Evolutionary conservation across 2,888 invertebrate species (phyloP), one percentile per base, ranked within the genome.

Genomic region (Erpobdella octoculata): DNA sequence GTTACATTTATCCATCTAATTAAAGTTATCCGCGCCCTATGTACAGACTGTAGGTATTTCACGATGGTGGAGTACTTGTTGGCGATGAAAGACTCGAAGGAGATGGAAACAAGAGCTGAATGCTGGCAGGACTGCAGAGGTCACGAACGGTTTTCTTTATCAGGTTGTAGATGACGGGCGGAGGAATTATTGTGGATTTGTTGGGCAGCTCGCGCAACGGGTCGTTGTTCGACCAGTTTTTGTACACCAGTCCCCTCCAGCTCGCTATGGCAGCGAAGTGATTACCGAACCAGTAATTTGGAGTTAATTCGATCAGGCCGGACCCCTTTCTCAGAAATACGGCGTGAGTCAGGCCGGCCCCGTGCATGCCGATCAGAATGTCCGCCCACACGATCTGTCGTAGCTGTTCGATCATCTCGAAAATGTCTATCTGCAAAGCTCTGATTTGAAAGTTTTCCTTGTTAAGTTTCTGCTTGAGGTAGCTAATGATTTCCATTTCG

Each of bases 101-200:
- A n/a, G n/a, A n/a, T 1, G 12, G 53, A 8, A 53, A 53, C 15
- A 53, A 53, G 28, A n/a, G 15, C 18, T 33, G 33, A 31, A 25
- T 25, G 8, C 33, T 25, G 18, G 18, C 21, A 18, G 12, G 53
- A 58, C 21, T 86, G 78, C 88, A 88, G 46, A 84, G 85, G n/a
- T 61, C 46, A 41, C 46, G 48, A 31, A 72, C n/a, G 31, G 65
- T 41, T 6, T 67, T 71, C 31, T 70, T 72, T 9, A 76, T 67
- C 6, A 76, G 48, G 0, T 65, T 37, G 21, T 53, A 46, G 4
- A 76, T 21, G 8, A 76, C 74, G 8, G 46, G 61, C 6, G 75
- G 73, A 36, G 75, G 76, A 31, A 76, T 66, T 33, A 58, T 70
- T 5, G 76, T 76, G n/a, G 53, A 71, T n/a, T 71, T 36, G 36